Conservation (phyloP, 2,797 vertebrate species). For the Labroides dimidiatus region DNA sequence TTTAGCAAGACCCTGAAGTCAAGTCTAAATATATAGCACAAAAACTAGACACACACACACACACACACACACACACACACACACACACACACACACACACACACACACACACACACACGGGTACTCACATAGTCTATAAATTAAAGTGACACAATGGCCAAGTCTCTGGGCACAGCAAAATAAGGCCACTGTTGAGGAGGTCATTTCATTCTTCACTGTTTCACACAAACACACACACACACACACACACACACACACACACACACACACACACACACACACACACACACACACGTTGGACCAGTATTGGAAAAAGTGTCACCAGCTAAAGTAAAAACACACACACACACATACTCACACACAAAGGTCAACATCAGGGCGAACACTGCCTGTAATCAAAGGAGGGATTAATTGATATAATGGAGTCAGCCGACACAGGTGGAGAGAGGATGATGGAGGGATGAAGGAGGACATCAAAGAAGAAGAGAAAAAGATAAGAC, state of each 20-base stretch:
- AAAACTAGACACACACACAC: slow-evolving; percentile 5
- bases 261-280: not conserved
- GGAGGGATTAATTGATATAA: slow-evolving; percentile 55
- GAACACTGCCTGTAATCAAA: slow-evolving; percentile 43
- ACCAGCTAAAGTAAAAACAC: not conserved
- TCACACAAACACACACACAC: not conserved
- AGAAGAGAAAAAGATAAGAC: slow-evolving; percentile 26
- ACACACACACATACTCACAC: not conserved
- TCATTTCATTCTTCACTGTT: slow-evolving; percentile 34
- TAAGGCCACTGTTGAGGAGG: slow-evolving; percentile 54
- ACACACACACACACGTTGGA: not conserved
- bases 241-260: not conserved
- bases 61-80: slow-evolving; percentile 7
- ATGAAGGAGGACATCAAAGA: slow-evolving; percentile 25
- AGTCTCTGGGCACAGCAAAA: slow-evolving; percentile 45
- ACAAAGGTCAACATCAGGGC: slow-evolving; percentile 14
- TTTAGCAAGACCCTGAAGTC: slow-evolving; percentile 48
- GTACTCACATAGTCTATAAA: slow-evolving; percentile 50
- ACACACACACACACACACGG: slow-evolving; percentile 20
- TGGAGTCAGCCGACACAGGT: slow-evolving; percentile 45
- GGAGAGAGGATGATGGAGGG: slow-evolving; percentile 41
- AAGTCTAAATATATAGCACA: slow-evolving; percentile 56
- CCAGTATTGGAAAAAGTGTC: not conserved
- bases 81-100: slow-evolving; percentile 4
- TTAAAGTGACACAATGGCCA: slow-evolving; percentile 52